Evolutionary conservation across 2,797 vertebrate species (phyloP).

Genomic region (Neosilurus mollespiculum): DNA sequence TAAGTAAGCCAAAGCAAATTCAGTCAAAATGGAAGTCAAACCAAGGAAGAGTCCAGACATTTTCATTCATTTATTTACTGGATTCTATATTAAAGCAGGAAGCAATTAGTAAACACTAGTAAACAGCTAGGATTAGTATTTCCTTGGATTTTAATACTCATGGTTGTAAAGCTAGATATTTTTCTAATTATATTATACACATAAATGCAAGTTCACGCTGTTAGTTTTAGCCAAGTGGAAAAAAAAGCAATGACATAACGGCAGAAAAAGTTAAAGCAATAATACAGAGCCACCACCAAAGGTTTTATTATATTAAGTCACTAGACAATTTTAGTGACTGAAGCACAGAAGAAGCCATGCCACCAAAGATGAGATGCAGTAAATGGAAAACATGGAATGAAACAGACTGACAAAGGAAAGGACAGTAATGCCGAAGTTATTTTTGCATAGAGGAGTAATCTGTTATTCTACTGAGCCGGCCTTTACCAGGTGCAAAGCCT

Average conservation of each 20-base stretch:
- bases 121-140: slow-evolving; percentile 19
- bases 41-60: neutral
- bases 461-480: slow-evolving; percentile 46
- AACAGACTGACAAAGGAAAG: slow-evolving; percentile 35
- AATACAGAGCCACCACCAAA: neutral
- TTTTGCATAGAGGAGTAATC: slow-evolving; percentile 36
- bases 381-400: slow-evolving; percentile 46
- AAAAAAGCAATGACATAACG: neutral
- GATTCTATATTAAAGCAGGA: neutral
- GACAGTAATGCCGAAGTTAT: slow-evolving; percentile 14
- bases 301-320: slow-evolving; percentile 19
- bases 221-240: slow-evolving; percentile 29
- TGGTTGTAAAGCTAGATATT: neutral
- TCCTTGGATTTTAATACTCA: neutral
- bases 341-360: slow-evolving; percentile 34
- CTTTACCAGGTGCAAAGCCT: slow-evolving; percentile 76
- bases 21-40: slow-evolving; percentile 20
- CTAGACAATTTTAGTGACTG: slow-evolving; percentile 5
- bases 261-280: slow-evolving; percentile 8
- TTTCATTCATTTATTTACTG: neutral
- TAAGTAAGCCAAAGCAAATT: slow-evolving; percentile 85
- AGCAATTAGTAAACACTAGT: neutral
- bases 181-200: neutral
- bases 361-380: slow-evolving; percentile 38
- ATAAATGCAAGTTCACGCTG: neutral